phyloP scores from a whole-genome alignment of 2,113 vertebrate species.

The Myotis davidii region DNA sequence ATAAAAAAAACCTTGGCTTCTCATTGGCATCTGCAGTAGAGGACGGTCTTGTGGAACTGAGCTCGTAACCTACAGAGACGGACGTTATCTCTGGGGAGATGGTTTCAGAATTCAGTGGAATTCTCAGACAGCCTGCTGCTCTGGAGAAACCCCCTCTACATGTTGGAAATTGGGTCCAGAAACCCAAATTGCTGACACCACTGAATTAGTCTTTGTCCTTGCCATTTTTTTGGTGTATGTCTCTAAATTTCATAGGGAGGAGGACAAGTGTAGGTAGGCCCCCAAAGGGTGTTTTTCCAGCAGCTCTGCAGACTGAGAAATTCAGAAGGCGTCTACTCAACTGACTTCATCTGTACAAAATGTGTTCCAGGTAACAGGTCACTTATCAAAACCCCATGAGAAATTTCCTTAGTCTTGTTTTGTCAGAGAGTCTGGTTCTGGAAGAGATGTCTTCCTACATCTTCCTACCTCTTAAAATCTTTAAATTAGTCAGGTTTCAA shows the following conservation, averaged over 20 bases:
- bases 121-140: background rate
- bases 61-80: too few species aligned
- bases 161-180: background rate
- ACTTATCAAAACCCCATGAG: background rate
- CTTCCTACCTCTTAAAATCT: background rate
- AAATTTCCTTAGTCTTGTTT: background rate
- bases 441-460: background rate
- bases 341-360: background rate
- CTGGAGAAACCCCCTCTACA: background rate
- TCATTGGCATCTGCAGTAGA: background rate
- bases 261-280: background rate
- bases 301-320: background rate
- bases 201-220: background rate
- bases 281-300: background rate
- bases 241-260: background rate
- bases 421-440: background rate
- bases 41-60: background rate
- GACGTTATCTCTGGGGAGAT: background rate
- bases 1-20: background rate
- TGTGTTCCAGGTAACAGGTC: background rate
- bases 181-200: background rate
- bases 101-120: background rate
- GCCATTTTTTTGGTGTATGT: background rate
- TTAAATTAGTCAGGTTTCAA: background rate
- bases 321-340: background rate